Evolutionary conservation across 2,113 vertebrate species (phyloP).

Genomic region (Microtus richardsoni): DNA sequence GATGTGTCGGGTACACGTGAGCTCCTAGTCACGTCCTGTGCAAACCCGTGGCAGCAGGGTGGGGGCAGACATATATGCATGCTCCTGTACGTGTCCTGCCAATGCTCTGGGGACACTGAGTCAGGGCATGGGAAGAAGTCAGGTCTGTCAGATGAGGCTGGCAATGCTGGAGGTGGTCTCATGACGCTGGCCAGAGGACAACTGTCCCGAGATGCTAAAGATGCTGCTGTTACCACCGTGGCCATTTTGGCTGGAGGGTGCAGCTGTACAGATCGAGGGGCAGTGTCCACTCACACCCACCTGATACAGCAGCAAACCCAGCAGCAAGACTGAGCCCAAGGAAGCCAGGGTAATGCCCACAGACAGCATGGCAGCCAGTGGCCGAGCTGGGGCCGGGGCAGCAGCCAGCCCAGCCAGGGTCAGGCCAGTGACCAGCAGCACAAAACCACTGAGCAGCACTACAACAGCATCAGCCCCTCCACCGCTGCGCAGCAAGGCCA

Average conservation of each 20-base stretch:
- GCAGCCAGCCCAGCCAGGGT: conserved; percentile 93
- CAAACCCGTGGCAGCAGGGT: neutral
- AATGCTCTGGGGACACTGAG: neutral
- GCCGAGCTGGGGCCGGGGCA: conserved; percentile 87
- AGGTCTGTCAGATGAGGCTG: conserved; percentile 92
- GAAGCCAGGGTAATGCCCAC: conserved; percentile 92
- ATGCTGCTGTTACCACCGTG: conserved; percentile 81
- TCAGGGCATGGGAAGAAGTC: neutral
- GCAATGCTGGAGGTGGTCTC: conserved; percentile 96
- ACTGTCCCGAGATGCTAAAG: conserved; percentile 94
- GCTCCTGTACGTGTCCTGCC: too few relatives aligned
- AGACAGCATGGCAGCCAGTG: conserved; percentile 93
- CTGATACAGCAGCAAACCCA: conserved; percentile 91
- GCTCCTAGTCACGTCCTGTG: neutral
- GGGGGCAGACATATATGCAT: neutral
- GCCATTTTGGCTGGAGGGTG: neutral
- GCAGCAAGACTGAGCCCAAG: conserved; percentile 89
- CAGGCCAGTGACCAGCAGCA: conserved; percentile 91
- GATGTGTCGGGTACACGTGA: neutral
- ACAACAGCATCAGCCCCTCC: conserved; percentile 93
- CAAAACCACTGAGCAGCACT: conserved; percentile 91
- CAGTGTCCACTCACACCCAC: conserved; percentile 82
- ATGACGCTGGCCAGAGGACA: conserved; percentile 86
- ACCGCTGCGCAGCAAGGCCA: conserved; percentile 95
- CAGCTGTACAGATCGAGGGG: neutral